Evolutionary conservation across 2,113 vertebrate species (phyloP).

Genomic region (Rafetus swinhoei): DNA sequence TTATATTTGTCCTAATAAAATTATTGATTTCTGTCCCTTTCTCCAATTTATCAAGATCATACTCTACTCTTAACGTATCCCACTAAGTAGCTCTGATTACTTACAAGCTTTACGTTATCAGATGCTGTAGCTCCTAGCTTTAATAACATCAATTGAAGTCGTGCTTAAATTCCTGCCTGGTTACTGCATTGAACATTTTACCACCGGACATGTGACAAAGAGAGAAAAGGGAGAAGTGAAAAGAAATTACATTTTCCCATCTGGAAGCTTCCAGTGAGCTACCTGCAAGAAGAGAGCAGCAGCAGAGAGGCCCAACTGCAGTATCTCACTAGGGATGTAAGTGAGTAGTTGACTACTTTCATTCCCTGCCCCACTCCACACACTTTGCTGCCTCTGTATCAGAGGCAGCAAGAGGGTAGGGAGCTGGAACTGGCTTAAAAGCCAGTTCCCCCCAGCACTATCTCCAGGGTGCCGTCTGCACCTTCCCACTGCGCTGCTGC

Average conservation of each 20-base stretch:
- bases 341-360: no score
- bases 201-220: fast-evolving
- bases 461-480: no score
- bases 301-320: not conserved
- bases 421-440: no score
- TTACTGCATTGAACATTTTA: not conserved
- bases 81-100: not conserved
- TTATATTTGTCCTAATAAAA: constrained; percentile 12
- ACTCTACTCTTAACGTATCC: not conserved
- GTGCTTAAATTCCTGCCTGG: not conserved
- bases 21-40: constrained; percentile 25
- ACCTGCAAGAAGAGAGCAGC: not conserved
- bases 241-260: not conserved
- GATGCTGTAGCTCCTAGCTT: not conserved
- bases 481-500: no score
- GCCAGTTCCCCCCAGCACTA: no score
- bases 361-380: no score
- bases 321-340: fast-evolving
- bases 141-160: not conserved
- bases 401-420: no score
- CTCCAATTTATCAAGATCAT: not conserved
- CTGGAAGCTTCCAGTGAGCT: not conserved
- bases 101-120: not conserved
- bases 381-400: no score
- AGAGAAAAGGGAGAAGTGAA: not conserved